Conservation (phyloP, 2,113 vertebrate genomes). For the Lepus timidus region DNA sequence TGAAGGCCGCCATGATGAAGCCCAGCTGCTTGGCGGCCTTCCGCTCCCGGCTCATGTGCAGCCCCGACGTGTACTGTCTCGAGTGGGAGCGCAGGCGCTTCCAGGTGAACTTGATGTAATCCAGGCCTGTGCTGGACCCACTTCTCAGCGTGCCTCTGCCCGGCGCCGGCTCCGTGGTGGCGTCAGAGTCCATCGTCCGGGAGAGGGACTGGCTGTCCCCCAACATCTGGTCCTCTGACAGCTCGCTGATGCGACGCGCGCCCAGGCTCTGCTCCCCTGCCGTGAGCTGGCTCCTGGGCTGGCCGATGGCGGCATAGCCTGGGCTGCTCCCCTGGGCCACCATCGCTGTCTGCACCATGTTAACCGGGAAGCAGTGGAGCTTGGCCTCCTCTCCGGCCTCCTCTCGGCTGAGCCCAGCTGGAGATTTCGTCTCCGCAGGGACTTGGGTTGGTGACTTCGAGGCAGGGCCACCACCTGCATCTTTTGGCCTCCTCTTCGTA, state of each 20-base stretch:
- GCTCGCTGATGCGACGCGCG: conserved; percentile 79
- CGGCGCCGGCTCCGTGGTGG: not conserved
- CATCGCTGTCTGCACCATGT: conserved; percentile 55
- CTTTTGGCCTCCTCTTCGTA: conserved; percentile 64
- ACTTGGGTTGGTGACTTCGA: conserved; percentile 41
- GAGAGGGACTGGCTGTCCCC: conserved; percentile 78
- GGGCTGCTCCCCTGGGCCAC: conserved; percentile 75
- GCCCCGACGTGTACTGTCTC: conserved; percentile 85
- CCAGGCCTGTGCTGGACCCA: conserved; percentile 80
- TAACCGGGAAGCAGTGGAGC: conserved; percentile 76
- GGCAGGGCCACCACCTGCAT: not conserved
- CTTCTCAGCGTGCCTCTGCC: not conserved
- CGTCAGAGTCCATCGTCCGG: not conserved
- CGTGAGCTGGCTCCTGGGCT: conserved; percentile 77
- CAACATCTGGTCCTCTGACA: conserved; percentile 85
- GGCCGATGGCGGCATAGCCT: conserved; percentile 46
- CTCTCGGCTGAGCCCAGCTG: conserved; percentile 2
- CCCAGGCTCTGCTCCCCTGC: conserved; percentile 78
- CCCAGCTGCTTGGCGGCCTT: conserved; percentile 97
- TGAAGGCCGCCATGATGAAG: conserved; percentile 95
- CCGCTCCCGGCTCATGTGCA: conserved; percentile 91
- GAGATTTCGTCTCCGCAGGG: not conserved
- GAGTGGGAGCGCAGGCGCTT: conserved; percentile 90
- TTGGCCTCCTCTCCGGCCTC: conserved; percentile 30
- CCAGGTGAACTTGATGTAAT: conserved; percentile 91